Base-by-base conservation (phyloP, 2,113 vertebrate species). In the Petrocephalus zakoni region DNA sequence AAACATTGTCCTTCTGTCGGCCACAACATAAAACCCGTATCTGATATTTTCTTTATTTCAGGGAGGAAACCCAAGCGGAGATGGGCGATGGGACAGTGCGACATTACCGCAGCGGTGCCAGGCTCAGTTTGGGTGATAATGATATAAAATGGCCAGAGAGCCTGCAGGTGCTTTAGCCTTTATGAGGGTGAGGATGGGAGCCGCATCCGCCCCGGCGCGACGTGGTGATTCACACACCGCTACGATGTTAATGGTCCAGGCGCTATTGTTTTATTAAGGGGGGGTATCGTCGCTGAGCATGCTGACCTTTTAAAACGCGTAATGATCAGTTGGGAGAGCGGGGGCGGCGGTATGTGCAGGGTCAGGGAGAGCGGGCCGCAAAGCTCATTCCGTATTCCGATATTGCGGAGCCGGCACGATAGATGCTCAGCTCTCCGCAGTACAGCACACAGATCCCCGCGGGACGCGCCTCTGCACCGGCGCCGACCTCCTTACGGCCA, bases 371-470 rank as follows among this genome's bases (percentile, higher is more conserved):
- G 22, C 2, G 88, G 86, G 68, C 86, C 90, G 72, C 34, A n/a
- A 72, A 89, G 87, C 92, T 94, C 92, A 93, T 94, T 91, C 90
- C 37, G 84, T 90, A 92, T 93, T 92, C 91, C 68, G 90, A 90
- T 90, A 90, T 90, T 95, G 94, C 94, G 90, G 94, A 90, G 91
- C 86, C 85, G 89, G 86, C 46, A 34, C 68, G 90, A 42, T 58
- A 56, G 89, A 2, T 82, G 85, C 78, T 87, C 91, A 89, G 13
- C 15, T 90, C 90, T 92, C 93, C 93, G 94, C 94, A 93, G 51
- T 90, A 88, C 87, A 87, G 91, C 93, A 93, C 83, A 22, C n/a
- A 58, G 29, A 46, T n/a, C 13, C 42, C 19, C 6, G 49, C 7
- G 34, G 22, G 75, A 64, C 2, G 78, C 81, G 5, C 51, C 22